Conservation (phyloP, 2,797 vertebrate species). For the Girardinus metallicus region DNA sequence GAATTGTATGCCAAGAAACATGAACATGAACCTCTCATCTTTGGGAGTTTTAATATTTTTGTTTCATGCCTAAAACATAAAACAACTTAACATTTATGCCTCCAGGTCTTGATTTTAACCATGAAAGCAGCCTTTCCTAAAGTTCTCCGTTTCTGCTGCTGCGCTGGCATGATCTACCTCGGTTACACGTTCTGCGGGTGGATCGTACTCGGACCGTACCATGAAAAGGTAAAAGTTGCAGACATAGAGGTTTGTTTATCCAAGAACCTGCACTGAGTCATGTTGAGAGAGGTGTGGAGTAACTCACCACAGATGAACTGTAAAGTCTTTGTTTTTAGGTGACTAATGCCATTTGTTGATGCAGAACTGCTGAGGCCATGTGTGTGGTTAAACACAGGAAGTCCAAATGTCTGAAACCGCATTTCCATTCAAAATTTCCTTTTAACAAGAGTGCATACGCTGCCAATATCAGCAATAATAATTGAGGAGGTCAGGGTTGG, state of each 20-base stretch:
- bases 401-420: background rate
- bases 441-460: background rate
- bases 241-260: background rate
- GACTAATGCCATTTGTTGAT: slow-evolving; percentile 2
- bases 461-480: background rate
- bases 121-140: slow-evolving; percentile 95
- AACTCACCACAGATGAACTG: slow-evolving; percentile 20
- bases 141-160: slow-evolving; percentile 95
- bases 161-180: slow-evolving; percentile 98
- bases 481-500: background rate
- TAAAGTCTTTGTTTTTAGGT: background rate
- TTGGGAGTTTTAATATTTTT: background rate
- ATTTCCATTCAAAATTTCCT: background rate
- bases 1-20: background rate
- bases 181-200: slow-evolving; percentile 99
- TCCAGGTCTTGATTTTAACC: slow-evolving; percentile 94
- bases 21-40: background rate
- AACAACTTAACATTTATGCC: background rate
- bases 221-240: slow-evolving; percentile 87
- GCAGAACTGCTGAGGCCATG: slow-evolving; percentile 23
- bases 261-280: background rate
- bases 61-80: background rate
- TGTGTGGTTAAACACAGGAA: background rate
- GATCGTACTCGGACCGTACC: slow-evolving; percentile 96
- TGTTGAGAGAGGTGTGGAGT: background rate